Conservation (phyloP, 2,113 vertebrate species). For the Gymnocephalus cernua region DNA sequence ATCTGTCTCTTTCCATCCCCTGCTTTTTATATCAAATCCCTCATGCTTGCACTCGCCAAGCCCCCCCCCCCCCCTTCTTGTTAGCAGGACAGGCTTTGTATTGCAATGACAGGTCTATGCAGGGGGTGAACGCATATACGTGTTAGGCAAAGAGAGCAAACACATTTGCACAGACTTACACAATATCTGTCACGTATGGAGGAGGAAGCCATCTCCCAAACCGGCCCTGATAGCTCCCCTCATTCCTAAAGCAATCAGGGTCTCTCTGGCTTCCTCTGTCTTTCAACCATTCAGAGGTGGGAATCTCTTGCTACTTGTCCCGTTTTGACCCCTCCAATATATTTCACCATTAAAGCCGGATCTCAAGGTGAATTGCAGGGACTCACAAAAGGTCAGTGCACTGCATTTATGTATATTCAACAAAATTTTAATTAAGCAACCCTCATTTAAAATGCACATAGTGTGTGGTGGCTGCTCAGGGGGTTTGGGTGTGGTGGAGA, state of each 20-base stretch:
- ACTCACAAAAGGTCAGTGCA: conserved; percentile 70
- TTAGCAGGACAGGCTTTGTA: conserved; percentile 68
- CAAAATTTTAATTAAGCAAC: conserved; percentile 73
- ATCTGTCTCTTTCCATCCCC: conserved; percentile 50
- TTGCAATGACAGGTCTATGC: conserved; percentile 52
- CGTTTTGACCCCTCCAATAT: conserved; percentile 70
- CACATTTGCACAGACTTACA: conserved; percentile 34
- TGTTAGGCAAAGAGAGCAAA: conserved; percentile 19
- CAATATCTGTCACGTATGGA: conserved; percentile 37
- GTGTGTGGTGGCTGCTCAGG: conserved; percentile 60
- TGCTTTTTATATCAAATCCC: conserved; percentile 58
- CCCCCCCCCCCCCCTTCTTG: conserved; percentile 27
- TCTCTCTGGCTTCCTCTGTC: conserved; percentile 51
- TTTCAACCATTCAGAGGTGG: conserved; percentile 59
- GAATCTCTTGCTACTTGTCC: conserved; percentile 47
- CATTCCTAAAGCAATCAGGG: conserved; percentile 78
- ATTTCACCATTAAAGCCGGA: conserved; percentile 63
- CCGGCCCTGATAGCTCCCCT: conserved; percentile 61
- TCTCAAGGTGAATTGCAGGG: conserved; percentile 72
- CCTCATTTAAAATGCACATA: conserved; percentile 71
- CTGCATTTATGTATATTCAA: conserved; percentile 76
- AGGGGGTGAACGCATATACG: neutral
- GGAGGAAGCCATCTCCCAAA: conserved; percentile 48
- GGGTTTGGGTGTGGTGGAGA: conserved; percentile 61
- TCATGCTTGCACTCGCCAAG: conserved; percentile 29